Evolutionary conservation across 2,797 vertebrate genomes (phyloP), one percentile per base, ranked within the genome.

Genomic region (Dryobates pubescens): DNA sequence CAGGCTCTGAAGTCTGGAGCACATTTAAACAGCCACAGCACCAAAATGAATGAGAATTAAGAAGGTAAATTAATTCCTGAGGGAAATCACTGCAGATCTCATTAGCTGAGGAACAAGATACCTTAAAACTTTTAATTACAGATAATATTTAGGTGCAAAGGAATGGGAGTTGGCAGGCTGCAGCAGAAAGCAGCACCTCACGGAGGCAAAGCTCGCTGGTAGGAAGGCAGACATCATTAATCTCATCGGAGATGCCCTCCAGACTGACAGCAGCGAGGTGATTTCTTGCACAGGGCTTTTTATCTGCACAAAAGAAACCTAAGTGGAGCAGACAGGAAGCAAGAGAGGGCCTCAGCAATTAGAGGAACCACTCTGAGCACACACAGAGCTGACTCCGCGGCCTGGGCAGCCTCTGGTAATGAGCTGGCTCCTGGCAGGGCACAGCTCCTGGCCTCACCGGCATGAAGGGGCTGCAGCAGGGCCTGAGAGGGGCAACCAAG

Each of bases 111-210:
- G 95, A 97, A 97, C 96, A 97, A 96, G 94, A 95, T 86, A 97
- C 96, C 96, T 97, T 97, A 97, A 97, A 97, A 98, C 97, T 98
- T 98, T 97, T 98, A 98, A 98, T 98, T 98, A 98, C 97, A 98
- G 97, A 96, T 98, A 97, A 97, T 98, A 98, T 98, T 98, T 98
- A 97, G 97, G 97, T 92, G 96, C 96, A 95, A 97, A 97, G 94
- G 97, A 98, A 97, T 98, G 95, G 97, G 96, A 95, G 94, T 94
- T 98, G 98, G 94, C 97, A 97, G 97, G 93, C 96, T 97, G 96
- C 97, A 96, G 95, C 95, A 96, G 96, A 96, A 96, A 87, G 93
- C 93, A 86, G 96, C 95, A 97, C 97, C 97, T 97, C 96, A 91
- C 96, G 96, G 96, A 96, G 96, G 96, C 96, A 92, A 95, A 97